These are phyloP conservation scores for Toxonevra muliebris DNA, from an alignment of 2,888 invertebrate species.

Conservation along the genomic window DNA sequence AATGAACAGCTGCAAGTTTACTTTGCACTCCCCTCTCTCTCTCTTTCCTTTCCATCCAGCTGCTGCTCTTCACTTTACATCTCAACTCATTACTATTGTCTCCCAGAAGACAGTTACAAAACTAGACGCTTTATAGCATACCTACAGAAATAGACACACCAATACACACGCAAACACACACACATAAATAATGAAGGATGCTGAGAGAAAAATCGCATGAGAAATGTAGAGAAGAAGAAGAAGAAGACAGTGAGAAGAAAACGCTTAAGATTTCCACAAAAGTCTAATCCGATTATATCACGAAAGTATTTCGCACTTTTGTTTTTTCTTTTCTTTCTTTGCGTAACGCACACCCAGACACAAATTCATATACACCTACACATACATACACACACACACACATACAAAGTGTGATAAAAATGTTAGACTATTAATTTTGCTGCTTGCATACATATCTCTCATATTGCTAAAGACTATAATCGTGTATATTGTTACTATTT, in stretches of 20 bases:
- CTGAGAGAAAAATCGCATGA: no score
- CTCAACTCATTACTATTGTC: constrained; percentile 25
- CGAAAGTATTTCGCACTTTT: constrained; percentile 31
- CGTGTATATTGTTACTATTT: no score
- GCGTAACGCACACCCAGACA: no score
- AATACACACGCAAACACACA: constrained; percentile 26
- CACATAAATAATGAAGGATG: background rate
- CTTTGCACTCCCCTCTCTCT: no score
- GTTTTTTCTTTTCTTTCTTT: background rate
- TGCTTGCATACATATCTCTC: background rate
- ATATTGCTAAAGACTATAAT: no score
- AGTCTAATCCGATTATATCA: constrained; percentile 30
- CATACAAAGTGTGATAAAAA: constrained; percentile 24
- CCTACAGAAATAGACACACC: constrained; percentile 1
- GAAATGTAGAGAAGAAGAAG: background rate
- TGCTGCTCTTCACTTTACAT: background rate
- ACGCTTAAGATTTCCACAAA: constrained; percentile 30
- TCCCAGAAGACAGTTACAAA: constrained; percentile 10
- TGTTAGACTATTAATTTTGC: constrained; percentile 28
- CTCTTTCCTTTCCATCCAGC: no score
- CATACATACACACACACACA: no score
- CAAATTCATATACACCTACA: no score
- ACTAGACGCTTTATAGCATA: background rate
- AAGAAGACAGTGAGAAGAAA: background rate
- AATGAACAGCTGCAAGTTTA: no score